Evolutionary conservation across 35 echinoderm and acorn worm species (phyloP).

Genomic region (Hemicentrotus pulcherrimus): DNA sequence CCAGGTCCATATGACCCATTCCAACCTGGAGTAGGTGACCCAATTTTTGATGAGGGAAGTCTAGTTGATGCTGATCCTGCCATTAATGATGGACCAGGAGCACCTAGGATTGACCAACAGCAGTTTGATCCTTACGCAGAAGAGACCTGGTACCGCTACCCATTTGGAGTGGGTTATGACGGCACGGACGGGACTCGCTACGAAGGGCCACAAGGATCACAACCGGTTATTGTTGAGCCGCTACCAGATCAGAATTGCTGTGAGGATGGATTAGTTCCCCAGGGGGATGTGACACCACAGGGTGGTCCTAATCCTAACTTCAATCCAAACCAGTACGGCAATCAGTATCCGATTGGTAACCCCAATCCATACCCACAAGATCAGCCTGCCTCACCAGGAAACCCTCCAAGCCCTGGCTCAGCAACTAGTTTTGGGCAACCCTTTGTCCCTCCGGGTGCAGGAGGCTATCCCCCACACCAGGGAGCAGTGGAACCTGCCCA

Average conservation of each 20-base stretch:
- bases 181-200: conserved; percentile 2
- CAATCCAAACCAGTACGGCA: conserved; percentile 16
- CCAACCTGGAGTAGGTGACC: not conserved
- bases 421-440: not conserved
- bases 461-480: not conserved
- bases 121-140: conserved; percentile 14
- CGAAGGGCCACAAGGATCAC: not conserved
- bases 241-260: conserved; percentile 30
- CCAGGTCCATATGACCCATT: conserved; percentile 22
- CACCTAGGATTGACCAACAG: conserved; percentile 17
- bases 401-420: not conserved
- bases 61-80: conserved; percentile 38
- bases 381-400: not conserved
- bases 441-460: not conserved
- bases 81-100: conserved; percentile 15
- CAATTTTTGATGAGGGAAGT: not conserved
- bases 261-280: not conserved
- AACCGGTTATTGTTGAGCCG: not conserved
- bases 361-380: conserved; percentile 7
- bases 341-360: not conserved
- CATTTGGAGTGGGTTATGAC: conserved; percentile 18
- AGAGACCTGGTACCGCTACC: conserved; percentile 29
- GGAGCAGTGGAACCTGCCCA: conserved; percentile 5
- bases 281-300: not conserved
- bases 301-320: not conserved